Percentiles rank a stretch among this genome's conserved stretches.
Conservation (phyloP, 2,888 invertebrate species). For the Hedya salicella region DNA sequence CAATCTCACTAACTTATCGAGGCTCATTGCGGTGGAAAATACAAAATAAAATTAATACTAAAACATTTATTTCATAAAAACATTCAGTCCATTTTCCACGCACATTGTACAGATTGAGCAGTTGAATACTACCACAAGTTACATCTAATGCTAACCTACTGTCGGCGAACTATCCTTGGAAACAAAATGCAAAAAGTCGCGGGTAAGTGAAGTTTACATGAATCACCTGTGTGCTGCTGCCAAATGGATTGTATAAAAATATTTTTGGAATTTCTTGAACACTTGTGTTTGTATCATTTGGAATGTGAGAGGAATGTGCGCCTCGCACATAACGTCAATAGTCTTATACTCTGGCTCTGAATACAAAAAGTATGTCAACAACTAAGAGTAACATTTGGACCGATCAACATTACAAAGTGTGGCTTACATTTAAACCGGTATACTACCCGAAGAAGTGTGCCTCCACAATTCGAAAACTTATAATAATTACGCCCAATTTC, state of each 20-base stretch:
- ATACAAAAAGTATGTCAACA: constrained; percentile 1
- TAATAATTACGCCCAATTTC: too few species aligned
- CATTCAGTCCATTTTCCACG: constrained; percentile 72
- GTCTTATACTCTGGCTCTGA: constrained; percentile 7
- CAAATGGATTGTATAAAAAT: constrained; percentile 30
- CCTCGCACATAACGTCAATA: constrained; percentile 24
- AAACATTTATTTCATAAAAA: constrained; percentile 64
- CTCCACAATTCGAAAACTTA: constrained; percentile 18
- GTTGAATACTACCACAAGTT: constrained; percentile 17
- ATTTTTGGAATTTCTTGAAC: constrained; percentile 24
- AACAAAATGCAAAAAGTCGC: constrained; percentile 25
- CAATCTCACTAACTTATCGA: constrained; percentile 18
- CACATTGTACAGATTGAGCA: constrained; percentile 47
- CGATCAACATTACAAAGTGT: constrained; percentile 27
- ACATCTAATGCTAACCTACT: constrained; percentile 29
- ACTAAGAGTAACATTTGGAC: constrained; percentile 26
- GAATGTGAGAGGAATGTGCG: constrained; percentile 27
- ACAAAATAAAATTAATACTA: constrained; percentile 68
- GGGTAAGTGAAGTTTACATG: constrained; percentile 15
- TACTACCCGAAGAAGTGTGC: constrained; percentile 9
- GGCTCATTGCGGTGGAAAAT: constrained; percentile 67
- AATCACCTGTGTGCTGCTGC: constrained; percentile 16
- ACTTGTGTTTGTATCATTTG: constrained; percentile 28
- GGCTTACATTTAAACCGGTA: neutral
- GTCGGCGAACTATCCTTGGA: constrained; percentile 2